Evolutionary conservation across 2,113 vertebrate genomes (phyloP).

Genomic region (Colaptes auratus): DNA sequence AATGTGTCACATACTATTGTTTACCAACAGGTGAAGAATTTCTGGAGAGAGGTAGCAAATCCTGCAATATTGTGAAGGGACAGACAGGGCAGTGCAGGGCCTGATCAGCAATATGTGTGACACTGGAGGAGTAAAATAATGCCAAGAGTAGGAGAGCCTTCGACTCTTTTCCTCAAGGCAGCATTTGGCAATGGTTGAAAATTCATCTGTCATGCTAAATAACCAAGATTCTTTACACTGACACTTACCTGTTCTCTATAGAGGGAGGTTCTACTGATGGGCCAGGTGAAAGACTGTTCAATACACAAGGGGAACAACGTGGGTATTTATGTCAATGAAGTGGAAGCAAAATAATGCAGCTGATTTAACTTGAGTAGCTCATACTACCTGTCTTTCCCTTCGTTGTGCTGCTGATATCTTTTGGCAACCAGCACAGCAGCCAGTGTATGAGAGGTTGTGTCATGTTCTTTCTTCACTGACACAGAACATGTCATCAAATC

Average conservation of each 20-base stretch:
- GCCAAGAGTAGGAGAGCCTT: neutral
- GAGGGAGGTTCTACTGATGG: neutral
- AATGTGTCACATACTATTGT: neutral
- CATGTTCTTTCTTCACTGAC: neutral
- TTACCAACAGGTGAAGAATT: neutral
- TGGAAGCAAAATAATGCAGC: neutral
- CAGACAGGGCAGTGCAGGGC: neutral
- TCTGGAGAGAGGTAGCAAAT: neutral
- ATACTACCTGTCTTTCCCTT: neutral
- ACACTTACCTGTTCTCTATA: neutral
- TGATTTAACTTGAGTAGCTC: neutral
- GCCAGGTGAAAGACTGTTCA: neutral
- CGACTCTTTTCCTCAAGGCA: neutral
- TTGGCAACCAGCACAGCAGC: neutral
- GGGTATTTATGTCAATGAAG: neutral
- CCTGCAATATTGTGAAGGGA: neutral
- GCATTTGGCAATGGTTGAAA: neutral
- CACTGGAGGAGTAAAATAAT: neutral
- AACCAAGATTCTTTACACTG: neutral
- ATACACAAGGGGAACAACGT: fast-evolving
- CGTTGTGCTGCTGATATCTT: neutral
- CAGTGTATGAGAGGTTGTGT: neutral
- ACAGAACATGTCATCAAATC: neutral
- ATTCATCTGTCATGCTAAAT: neutral
- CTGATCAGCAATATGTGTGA: neutral